Percentiles rank a stretch among this genome's conserved stretches.
Evolutionary conservation across 2,888 invertebrate genomes (phyloP).

Genomic region (Dromius quadrimaculatus): DNA sequence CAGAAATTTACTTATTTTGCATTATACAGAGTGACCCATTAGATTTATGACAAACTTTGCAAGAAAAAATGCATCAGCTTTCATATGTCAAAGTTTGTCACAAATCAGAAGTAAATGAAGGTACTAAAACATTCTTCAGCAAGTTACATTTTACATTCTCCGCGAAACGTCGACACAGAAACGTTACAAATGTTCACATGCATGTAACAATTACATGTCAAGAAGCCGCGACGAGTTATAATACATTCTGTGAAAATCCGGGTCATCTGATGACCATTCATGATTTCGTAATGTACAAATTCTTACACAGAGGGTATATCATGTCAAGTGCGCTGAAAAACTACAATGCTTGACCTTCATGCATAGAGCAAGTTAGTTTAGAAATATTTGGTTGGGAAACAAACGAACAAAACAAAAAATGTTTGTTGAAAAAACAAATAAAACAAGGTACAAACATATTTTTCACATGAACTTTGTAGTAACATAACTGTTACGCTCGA

Average conservation of each 20-base stretch:
- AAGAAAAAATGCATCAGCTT: too few species aligned
- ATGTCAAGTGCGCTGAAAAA: neutral
- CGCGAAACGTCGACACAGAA: slow-evolving; percentile 12
- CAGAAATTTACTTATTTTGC: too few species aligned
- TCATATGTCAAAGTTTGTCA: neutral
- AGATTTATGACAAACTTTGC: too few species aligned
- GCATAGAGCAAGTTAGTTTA: too few species aligned
- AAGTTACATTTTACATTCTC: neutral
- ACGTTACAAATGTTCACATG: slow-evolving; percentile 13
- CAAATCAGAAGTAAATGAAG: neutral
- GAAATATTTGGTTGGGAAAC: too few species aligned
- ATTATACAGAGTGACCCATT: too few species aligned
- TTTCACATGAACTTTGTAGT: too few species aligned
- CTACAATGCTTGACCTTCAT: slow-evolving; percentile 5
- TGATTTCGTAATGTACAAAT: slow-evolving; percentile 40
- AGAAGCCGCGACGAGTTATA: slow-evolving; percentile 8
- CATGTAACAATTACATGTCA: slow-evolving; percentile 37
- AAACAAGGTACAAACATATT: neutral
- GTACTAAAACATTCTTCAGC: neutral
- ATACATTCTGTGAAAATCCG: slow-evolving; percentile 15
- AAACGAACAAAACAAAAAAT: neutral
- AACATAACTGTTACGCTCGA: too few species aligned
- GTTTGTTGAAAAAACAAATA: too few species aligned
- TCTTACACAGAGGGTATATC: slow-evolving; percentile 9
- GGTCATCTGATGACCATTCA: slow-evolving; percentile 38